A percentile compares a stretch with the other conserved stretches of the same genome.
These are phyloP conservation scores for Megalops cyprinoides DNA, from an alignment of 2,797 vertebrate species.

Conservation along the genomic window DNA sequence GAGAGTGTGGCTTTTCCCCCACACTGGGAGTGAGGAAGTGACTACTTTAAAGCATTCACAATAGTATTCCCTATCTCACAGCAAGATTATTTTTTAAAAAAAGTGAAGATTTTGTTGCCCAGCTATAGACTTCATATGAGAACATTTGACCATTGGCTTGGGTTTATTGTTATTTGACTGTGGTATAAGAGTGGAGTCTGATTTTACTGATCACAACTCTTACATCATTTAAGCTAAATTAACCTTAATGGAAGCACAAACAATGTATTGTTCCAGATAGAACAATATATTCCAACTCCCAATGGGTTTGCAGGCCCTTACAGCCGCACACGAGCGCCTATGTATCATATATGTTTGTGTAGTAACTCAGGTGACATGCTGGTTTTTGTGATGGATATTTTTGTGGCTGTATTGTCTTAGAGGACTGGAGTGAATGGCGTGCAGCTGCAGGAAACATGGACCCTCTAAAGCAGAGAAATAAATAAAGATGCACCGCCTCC, in stretches of 20 bases:
- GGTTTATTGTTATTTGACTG: background rate
- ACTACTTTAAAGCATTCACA: too few relatives aligned
- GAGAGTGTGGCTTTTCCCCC: too few relatives aligned
- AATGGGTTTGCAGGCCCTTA: background rate
- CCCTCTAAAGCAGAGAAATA: background rate
- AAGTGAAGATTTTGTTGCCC: background rate
- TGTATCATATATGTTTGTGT: too few relatives aligned
- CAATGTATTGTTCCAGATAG: background rate
- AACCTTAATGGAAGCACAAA: background rate
- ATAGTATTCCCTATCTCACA: too few relatives aligned
- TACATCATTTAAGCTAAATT: background rate
- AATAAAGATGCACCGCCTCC: slow-evolving; percentile 4
- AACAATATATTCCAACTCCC: background rate
- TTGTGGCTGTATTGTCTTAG: background rate
- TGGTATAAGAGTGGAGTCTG: background rate
- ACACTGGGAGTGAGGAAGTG: too few relatives aligned
- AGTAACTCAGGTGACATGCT: too few relatives aligned
- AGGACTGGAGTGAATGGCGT: background rate
- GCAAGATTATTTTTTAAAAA: too few relatives aligned
- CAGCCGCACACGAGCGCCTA: background rate
- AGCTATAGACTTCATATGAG: too few relatives aligned
- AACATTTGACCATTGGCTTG: too few relatives aligned
- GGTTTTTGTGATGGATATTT: too few relatives aligned
- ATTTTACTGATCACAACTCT: background rate
- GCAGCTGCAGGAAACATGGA: background rate